A percentile compares a stretch with the other conserved stretches of the same genome.
phyloP scores from a whole-genome alignment of 2,113 vertebrate species.

The Oryctolagus cuniculus region DNA sequence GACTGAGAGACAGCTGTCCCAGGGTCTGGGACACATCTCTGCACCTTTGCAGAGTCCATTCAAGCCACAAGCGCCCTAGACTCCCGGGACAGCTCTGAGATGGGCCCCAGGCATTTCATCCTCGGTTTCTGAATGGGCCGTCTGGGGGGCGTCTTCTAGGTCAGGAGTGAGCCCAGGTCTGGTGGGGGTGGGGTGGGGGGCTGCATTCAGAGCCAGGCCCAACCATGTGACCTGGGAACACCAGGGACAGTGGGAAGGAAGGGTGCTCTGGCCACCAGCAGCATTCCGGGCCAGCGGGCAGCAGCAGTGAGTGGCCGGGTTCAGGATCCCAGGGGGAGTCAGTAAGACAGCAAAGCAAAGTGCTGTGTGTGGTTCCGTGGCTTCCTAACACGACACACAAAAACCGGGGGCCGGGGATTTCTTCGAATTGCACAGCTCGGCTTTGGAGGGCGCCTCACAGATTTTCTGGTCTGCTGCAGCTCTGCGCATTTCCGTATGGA shows the following conservation, averaged over 20 bases:
- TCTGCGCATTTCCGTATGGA: background rate
- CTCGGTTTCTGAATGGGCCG: background rate
- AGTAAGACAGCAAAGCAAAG: background rate
- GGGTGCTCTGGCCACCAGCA: background rate
- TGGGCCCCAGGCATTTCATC: background rate
- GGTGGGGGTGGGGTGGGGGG: background rate
- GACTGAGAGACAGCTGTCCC: background rate
- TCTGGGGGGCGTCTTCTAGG: background rate
- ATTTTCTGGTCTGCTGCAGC: background rate
- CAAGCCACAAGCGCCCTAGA: background rate
- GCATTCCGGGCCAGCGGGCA: background rate
- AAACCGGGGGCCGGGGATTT: background rate
- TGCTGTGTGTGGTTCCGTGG: background rate
- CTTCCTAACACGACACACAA: background rate
- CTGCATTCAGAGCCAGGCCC: background rate
- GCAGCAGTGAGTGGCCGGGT: background rate
- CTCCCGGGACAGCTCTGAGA: background rate
- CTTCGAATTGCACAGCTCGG: background rate
- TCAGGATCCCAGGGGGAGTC: background rate
- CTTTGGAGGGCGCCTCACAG: background rate
- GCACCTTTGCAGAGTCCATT: background rate
- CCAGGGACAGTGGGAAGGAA: background rate
- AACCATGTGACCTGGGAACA: background rate
- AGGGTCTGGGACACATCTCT: background rate
- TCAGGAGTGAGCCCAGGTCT: background rate